Base-by-base conservation (phyloP, 2,888 invertebrate genomes). In the Nomada lathburiana region DNA sequence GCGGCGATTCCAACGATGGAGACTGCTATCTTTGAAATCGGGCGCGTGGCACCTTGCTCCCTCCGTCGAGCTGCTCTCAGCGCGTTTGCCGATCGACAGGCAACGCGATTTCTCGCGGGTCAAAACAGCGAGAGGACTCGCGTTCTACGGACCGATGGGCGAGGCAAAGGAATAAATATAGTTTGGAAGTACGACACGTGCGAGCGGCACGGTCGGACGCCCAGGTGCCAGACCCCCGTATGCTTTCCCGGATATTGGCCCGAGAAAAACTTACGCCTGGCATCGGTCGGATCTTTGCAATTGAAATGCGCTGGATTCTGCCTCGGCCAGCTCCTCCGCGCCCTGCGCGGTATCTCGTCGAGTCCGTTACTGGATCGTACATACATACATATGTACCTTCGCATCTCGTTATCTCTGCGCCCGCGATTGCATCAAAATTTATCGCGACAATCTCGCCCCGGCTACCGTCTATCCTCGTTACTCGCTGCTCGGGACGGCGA, bases 221-320 rank as follows among this genome's bases (percentile, higher is more conserved):
- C 36, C 70, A 59, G 57, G 64, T 62, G 68, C 60, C 73, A 47
- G 84, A 62, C 60, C 29, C 69, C 75, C 69, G 36, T 47, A 77
- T 59, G 80, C 74, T 80, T 83, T 77, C 69, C 75, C 85, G 78
- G 85, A 85, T 85, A 72, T 71, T 68, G 85, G 57, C 72, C 69
- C 20, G 69, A 76, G 75, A 78, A 80, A 78, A 80, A 84, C 63
- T 79, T 60, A 69, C 64, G 76, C 16, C 53, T 60, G 77, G 44
- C 74, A 80, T 74, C 72, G 72, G 73, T 75, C 76, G 75, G 76
- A 82, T 80, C 81, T 79, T 83, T 86, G 79, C 85, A 82, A 88
- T 86, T 79, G 86, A 83, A 88, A 85, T 74, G 83, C 86, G 72
- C 60, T 79, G 80, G 81, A 85, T 86, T 82, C 84, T 75, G 85